A percentile compares a stretch with the other conserved stretches of the same genome.
Evolutionary conservation across 2,888 invertebrate species (phyloP).

Genomic region (Clistopyga incitator): DNA sequence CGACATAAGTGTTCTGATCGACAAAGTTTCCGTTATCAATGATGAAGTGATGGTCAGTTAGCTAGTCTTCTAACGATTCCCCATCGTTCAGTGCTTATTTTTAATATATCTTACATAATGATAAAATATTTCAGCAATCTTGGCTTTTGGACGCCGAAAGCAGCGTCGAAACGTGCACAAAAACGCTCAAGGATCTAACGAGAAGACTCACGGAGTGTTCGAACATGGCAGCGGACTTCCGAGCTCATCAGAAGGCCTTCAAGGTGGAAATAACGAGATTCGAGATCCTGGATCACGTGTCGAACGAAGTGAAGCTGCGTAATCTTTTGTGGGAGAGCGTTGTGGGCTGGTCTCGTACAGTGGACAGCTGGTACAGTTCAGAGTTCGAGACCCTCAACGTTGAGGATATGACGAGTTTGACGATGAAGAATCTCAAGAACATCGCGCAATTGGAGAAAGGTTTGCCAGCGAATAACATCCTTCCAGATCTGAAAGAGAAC

Average conservation of each 20-base stretch:
- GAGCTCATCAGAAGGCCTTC: constrained; percentile 93
- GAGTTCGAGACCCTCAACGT: constrained; percentile 89
- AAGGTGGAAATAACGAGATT: constrained; percentile 93
- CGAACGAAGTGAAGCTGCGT: constrained; percentile 92
- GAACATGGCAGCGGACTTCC: constrained; percentile 90
- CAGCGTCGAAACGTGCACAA: constrained; percentile 88
- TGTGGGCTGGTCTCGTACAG: constrained; percentile 89
- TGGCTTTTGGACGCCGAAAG: constrained; percentile 91
- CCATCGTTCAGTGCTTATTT: background rate
- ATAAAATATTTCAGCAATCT: constrained; percentile 86
- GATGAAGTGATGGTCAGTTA: constrained; percentile 88
- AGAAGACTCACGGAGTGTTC: constrained; percentile 88
- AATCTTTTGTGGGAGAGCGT: constrained; percentile 92
- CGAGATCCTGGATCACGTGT: constrained; percentile 92
- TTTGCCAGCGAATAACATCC: constrained; percentile 91
- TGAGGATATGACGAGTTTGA: constrained; percentile 89
- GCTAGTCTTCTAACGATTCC: background rate
- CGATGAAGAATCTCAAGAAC: constrained; percentile 89
- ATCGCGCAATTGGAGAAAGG: constrained; percentile 93
- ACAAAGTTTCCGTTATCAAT: constrained; percentile 90
- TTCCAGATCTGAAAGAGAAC: constrained; percentile 90
- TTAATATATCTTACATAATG: too few relatives aligned
- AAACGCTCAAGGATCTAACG: constrained; percentile 88
- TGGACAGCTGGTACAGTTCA: constrained; percentile 88
- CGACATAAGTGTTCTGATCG: constrained; percentile 90